Evolutionary conservation across 2,888 invertebrate genomes (phyloP).

Genomic region (Mycogona germanica): DNA sequence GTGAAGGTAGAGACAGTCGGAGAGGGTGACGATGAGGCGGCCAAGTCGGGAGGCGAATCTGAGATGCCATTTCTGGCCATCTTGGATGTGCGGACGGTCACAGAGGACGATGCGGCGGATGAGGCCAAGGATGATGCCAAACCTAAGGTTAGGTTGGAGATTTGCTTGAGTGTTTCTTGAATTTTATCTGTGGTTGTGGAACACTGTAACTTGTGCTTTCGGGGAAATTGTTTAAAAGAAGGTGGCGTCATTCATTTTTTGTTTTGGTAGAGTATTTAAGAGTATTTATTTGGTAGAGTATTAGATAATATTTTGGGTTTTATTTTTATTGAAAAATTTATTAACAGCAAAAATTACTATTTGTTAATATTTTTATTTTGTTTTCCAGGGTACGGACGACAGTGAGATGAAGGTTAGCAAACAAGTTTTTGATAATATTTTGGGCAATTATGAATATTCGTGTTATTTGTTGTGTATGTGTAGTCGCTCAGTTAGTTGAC

Average conservation of each 20-base stretch:
- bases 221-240: too few species aligned
- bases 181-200: too few species aligned
- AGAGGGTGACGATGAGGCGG: neutral
- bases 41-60: neutral
- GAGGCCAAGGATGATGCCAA: neutral
- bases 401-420: constrained; percentile 9
- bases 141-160: too few species aligned
- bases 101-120: constrained; percentile 8
- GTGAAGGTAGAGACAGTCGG: too few species aligned
- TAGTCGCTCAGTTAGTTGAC: neutral
- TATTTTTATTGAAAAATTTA: too few species aligned
- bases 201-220: too few species aligned
- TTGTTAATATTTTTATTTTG: neutral
- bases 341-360: neutral
- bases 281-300: too few species aligned
- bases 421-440: neutral
- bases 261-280: too few species aligned
- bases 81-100: constrained; percentile 14
- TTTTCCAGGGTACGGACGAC: neutral
- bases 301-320: too few species aligned
- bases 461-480: too few species aligned
- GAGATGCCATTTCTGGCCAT: constrained; percentile 9
- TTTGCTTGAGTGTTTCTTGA: neutral
- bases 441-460: too few species aligned
- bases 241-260: too few species aligned